Base-by-base conservation (phyloP, 1,140 invertebrate genomes). In the Zelostemma sp. region DNA sequence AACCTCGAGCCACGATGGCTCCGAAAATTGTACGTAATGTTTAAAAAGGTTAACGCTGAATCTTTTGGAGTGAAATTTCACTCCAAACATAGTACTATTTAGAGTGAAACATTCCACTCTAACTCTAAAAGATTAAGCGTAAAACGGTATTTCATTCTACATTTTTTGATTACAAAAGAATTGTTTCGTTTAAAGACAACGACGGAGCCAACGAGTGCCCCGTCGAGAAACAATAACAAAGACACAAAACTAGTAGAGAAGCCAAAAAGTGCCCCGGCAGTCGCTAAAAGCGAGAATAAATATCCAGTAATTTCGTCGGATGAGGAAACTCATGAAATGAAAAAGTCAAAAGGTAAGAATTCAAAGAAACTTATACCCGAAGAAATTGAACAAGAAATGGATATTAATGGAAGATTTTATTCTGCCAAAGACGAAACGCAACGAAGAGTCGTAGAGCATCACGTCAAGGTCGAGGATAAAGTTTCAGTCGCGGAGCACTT, bases 401-500 rank as follows among this genome's bases (percentile, higher is more conserved):
- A 46, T 46, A 2, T 46, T 19, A 40, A 40, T 40, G n/a, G 3
- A 40, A 40, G 11, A 40, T 2, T 15, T 5, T 40, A 40, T 56
- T 46, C 21, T 35, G 6, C 18, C 14, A 56, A 28, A 68, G 75
- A 75, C 48, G 70, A 72, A 62, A 31, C 40, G 54, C 60, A 77
- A n/a, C 33, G 68, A 57, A 57, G 76, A 46, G 57, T 71, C 31
- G 51, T 71, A 1, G 78, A 79, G 25, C 66, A 77, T 47, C 69
- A 77, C 18, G 57, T 35, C 6, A 80, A 76, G 35, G 54, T 76
- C 15, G 73, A 76, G 43, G 73, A 77, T 47, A 79, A 78, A 41
- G 72, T 72, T 56, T 72, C 78, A 0, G 59, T 80, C 21, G 68
- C 76, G 1, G 79, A 85, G 12, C 74, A 80, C 18, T 68, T 72